Conservation (phyloP, 2,113 vertebrate species). For the Mustela nigripes region DNA sequence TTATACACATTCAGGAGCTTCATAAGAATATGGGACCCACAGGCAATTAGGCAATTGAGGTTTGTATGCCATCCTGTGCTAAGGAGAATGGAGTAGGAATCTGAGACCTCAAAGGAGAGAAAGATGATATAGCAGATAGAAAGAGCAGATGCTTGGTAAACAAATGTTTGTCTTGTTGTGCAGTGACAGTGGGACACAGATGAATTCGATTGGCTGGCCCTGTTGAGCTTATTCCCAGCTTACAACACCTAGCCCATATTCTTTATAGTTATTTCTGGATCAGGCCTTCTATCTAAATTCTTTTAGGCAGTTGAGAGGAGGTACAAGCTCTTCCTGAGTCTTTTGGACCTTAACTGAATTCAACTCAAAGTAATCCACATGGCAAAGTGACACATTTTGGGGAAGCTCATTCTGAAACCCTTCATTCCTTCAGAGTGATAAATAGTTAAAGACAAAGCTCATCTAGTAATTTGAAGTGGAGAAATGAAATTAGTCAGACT, state of each 20-base stretch:
- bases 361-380: background rate
- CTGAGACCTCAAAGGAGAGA: background rate
- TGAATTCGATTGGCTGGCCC: background rate
- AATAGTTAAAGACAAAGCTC: slow-evolving; percentile 57
- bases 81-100: background rate
- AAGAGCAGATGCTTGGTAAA: background rate
- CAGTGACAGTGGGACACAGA: background rate
- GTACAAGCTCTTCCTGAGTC: background rate
- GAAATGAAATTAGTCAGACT: slow-evolving; percentile 45
- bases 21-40: background rate
- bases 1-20: background rate
- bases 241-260: background rate
- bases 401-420: background rate
- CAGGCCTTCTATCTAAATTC: background rate
- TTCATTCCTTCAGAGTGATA: slow-evolving; percentile 19
- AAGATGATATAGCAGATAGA: background rate
- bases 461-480: slow-evolving; percentile 1
- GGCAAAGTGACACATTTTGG: background rate
- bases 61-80: background rate
- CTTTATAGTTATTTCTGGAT: background rate
- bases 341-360: background rate
- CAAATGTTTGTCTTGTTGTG: background rate
- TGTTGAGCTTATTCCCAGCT: background rate
- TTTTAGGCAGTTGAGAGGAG: background rate
- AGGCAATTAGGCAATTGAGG: background rate